Percentiles rank a stretch among this genome's conserved stretches.
phyloP scores from a whole-genome alignment of 2,113 vertebrate species.

The Albula goreensis region DNA sequence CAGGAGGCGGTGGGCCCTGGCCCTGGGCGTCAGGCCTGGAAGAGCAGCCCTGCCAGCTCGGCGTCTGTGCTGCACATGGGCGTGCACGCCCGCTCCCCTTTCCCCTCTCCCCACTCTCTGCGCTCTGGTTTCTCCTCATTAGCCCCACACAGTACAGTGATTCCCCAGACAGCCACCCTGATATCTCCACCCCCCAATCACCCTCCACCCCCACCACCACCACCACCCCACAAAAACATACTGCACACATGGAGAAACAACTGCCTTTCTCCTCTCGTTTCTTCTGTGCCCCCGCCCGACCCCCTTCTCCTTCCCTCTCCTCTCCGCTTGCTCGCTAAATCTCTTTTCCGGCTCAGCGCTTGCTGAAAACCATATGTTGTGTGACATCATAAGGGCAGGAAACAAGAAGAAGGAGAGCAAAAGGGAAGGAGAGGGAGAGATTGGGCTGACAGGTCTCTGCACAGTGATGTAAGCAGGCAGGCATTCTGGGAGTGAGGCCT shows the following conservation, averaged over 20 bases:
- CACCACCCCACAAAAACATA: slow-evolving; percentile 23
- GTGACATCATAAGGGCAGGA: slow-evolving; percentile 24
- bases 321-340: neutral
- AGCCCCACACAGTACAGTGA: neutral
- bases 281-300: neutral
- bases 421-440: neutral
- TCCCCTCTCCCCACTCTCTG: slow-evolving; percentile 26
- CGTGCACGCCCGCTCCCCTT: slow-evolving; percentile 47
- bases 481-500: slow-evolving; percentile 12
- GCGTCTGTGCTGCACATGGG: neutral
- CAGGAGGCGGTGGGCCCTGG: neutral
- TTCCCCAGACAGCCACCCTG: slow-evolving; percentile 26
- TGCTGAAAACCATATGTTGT: slow-evolving; percentile 11
- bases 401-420: slow-evolving; percentile 22
- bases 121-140: neutral
- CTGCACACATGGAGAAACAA: slow-evolving; percentile 27
- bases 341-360: slow-evolving; percentile 9
- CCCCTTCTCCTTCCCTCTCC: neutral
- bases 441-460: slow-evolving; percentile 66
- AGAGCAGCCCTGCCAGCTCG: neutral
- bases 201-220: slow-evolving; percentile 58
- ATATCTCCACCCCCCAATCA: slow-evolving; percentile 81
- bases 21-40: neutral
- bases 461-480: slow-evolving; percentile 1
- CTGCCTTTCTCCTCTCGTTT: slow-evolving; percentile 41